Base-by-base conservation (phyloP, 2,113 vertebrate genomes). In the Tautogolabrus adspersus region DNA sequence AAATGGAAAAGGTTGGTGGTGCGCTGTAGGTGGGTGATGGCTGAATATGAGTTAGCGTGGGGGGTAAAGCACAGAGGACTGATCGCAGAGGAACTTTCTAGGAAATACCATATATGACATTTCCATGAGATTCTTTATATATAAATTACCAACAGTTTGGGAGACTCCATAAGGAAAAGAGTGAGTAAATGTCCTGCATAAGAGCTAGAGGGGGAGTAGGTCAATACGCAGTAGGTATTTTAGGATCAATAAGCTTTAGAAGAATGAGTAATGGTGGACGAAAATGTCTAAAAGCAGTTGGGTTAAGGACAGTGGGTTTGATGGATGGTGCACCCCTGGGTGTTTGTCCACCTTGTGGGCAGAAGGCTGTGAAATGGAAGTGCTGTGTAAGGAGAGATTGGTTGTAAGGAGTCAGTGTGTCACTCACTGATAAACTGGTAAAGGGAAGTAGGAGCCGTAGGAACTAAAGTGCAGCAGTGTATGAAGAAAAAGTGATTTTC, bases 1-100 rank as follows among this genome's bases (percentile, higher is more conserved):
- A 85, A 80, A 88, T 71, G 51, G 64, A 85, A 79, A 49, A 74
- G 59, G 40, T 49, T 81, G 58, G 34, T 63, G 81, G 15, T 57
- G 26, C 60, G 81, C 18, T 57, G 66, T 72, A 62, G 75, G 89
- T 76, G 68, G 86, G 69, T 72, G 74, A 52, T 56, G 62, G 68
- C 75, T 70, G 55, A 72, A 69, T 75, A 85, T 72, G 66, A 88
- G 72, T 61, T 46, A 73, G 77, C n/a, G 59, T 73, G 30, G 30
- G 26, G 66, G 75, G 79, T 57, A 56, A 21, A 74, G 81, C 40
- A 57, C 52, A 66, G 46, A 61, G 58, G 23, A 79, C 64, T 2
- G 51, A 68, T 42, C 30, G 30, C 30, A 34, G 64, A 38, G 57
- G 56, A 38, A 15, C 64, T 22, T 16, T 46, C 78, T 61, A 72